These are phyloP conservation scores for Cherax destructor DNA, from an alignment of 1,140 invertebrate species.

Conservation along the genomic window DNA sequence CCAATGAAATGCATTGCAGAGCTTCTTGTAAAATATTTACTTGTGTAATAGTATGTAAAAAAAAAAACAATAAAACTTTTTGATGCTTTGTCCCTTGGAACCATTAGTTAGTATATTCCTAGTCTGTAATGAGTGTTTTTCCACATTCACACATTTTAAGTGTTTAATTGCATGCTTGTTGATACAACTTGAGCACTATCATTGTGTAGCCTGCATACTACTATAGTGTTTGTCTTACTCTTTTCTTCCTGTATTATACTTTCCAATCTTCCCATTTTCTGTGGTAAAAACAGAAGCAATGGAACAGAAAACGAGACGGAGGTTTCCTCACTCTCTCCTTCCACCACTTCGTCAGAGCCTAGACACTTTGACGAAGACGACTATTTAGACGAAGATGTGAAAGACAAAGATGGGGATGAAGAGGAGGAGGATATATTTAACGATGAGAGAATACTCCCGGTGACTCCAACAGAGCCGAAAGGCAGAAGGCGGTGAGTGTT, in stretches of 20 bases:
- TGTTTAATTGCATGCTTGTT: no score
- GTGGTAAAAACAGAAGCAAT: neutral
- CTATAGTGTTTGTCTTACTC: neutral
- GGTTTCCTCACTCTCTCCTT: conserved; percentile 45
- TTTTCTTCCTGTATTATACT: neutral
- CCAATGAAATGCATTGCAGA: no score
- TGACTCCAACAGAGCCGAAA: neutral
- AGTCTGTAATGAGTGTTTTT: neutral
- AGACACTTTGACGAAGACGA: conserved; percentile 37
- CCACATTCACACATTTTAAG: no score
- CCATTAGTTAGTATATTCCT: neutral
- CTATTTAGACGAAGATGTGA: conserved; percentile 41
- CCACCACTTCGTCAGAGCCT: conserved; percentile 45
- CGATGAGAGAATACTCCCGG: conserved; percentile 18
- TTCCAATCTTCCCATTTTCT: conserved; percentile 3
- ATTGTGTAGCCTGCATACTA: no score
- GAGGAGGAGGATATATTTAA: conserved; percentile 43
- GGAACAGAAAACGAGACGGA: conserved; percentile 43
- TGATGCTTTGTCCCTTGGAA: neutral
- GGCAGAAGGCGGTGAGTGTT: conserved; percentile 48
- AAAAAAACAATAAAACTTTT: neutral
- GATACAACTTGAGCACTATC: no score
- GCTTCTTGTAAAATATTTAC: no score
- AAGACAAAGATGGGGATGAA: conserved; percentile 9
- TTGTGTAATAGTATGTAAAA: no score